Conservation (phyloP, 1,140 invertebrate species). For the Drosophila sp. region DNA sequence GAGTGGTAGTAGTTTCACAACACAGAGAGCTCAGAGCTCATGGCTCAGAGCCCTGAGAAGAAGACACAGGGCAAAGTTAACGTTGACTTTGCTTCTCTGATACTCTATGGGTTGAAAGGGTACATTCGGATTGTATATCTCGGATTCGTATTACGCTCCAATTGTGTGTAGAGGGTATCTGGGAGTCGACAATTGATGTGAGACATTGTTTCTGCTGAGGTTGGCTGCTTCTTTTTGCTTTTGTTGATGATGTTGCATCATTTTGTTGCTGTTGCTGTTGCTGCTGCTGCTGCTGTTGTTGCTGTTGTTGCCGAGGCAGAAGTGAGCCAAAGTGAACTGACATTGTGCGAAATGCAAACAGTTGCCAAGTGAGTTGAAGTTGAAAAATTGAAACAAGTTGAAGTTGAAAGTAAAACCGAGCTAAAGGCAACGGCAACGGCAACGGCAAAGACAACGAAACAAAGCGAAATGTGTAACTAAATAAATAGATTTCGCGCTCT, state of each 20-base stretch:
- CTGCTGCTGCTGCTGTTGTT: not conserved
- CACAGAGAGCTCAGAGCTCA: not conserved
- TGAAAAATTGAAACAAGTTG: conserved; percentile 54
- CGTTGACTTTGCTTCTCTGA: conserved; percentile 6
- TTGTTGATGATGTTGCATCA: conserved; percentile 53
- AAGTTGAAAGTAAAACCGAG: conserved; percentile 43
- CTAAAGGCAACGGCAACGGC: conserved; percentile 21
- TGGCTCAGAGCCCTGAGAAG: not conserved
- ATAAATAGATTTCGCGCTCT: conserved; percentile 70
- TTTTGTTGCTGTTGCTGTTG: conserved; percentile 3
- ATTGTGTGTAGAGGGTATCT: not conserved
- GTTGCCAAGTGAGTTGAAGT: conserved; percentile 57
- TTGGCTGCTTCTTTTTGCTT: conserved; percentile 37
- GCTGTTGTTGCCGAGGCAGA: conserved; percentile 20
- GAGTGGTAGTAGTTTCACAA: conserved; percentile 2
- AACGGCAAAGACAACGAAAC: conserved; percentile 34
- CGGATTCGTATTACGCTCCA: not conserved
- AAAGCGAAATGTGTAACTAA: conserved; percentile 61
- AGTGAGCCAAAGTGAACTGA: conserved; percentile 36
- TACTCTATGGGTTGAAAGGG: not conserved
- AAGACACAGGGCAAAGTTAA: conserved; percentile 5
- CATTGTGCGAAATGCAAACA: conserved; percentile 56
- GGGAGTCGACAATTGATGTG: not conserved
- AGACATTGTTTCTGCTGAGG: conserved; percentile 56
- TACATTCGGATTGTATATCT: not conserved